phyloP scores from a whole-genome alignment of 2,888 invertebrate species.

The Rhamnusium bicolor region DNA sequence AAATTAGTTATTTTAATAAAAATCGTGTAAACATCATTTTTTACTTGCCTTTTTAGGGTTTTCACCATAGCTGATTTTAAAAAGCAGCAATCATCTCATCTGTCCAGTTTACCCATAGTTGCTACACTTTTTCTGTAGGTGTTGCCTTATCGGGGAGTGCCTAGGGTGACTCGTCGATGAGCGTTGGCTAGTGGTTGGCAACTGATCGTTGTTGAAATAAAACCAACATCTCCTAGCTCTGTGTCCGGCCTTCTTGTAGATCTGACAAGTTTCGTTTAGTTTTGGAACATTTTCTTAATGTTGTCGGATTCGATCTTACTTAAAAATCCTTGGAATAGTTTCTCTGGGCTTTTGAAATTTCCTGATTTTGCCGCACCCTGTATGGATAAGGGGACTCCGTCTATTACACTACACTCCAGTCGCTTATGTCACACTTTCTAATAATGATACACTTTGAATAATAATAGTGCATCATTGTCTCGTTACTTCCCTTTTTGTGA shows the following conservation, averaged over 20 bases:
- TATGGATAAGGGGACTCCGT: neutral
- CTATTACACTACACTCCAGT: neutral
- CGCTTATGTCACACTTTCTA: slow-evolving; percentile 4
- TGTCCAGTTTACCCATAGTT: slow-evolving; percentile 10
- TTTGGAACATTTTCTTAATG: neutral
- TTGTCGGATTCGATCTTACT: slow-evolving; percentile 1
- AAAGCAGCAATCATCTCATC: neutral
- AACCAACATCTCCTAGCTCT: neutral
- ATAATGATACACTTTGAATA: slow-evolving; percentile 4
- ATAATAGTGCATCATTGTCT: slow-evolving; percentile 18
- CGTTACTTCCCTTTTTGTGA: slow-evolving; percentile 42
- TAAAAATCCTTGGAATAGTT: slow-evolving; percentile 17
- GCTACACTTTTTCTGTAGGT: neutral
- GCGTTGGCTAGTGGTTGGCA: no score
- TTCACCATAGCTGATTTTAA: neutral
- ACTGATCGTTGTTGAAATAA: neutral
- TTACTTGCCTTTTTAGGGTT: slow-evolving; percentile 6
- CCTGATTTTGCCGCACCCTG: slow-evolving; percentile 13
- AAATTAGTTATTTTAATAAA: neutral
- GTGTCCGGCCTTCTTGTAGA: slow-evolving; percentile 3
- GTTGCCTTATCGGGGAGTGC: neutral
- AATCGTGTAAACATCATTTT: neutral
- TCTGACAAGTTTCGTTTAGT: neutral
- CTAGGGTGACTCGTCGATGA: no score
- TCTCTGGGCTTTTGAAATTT: slow-evolving; percentile 11